A percentile compares a stretch with the other conserved stretches of the same genome.
phyloP scores from a whole-genome alignment of 2,797 vertebrate species.

The Cryptoblepharus egeriae region DNA sequence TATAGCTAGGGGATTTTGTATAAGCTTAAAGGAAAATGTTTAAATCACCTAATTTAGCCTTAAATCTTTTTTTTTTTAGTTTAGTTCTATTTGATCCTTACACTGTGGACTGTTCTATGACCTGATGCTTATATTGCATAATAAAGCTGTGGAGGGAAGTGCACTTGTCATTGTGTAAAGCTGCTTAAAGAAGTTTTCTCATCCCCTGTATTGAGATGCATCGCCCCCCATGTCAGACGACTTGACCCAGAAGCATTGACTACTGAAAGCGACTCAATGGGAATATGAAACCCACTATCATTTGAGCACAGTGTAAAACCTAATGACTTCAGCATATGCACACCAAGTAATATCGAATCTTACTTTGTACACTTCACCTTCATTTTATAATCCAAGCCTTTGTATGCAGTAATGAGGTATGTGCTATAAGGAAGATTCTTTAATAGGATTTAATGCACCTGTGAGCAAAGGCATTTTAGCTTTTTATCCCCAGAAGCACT shows the following conservation, averaged over 20 bases:
- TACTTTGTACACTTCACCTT: slow-evolving; percentile 84
- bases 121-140: slow-evolving; percentile 82
- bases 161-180: slow-evolving; percentile 78
- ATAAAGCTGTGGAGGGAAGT: slow-evolving; percentile 78
- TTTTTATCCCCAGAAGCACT: slow-evolving; percentile 84
- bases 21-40: slow-evolving; percentile 86
- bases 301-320: slow-evolving; percentile 77
- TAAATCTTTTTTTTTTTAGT: slow-evolving; percentile 74
- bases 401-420: slow-evolving; percentile 87
- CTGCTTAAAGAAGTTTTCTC: slow-evolving; percentile 81
- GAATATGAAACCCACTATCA: slow-evolving; percentile 82
- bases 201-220: slow-evolving; percentile 79
- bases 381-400: slow-evolving; percentile 84
- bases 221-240: slow-evolving; percentile 79
- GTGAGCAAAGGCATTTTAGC: slow-evolving; percentile 85
- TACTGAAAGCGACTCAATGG: slow-evolving; percentile 77
- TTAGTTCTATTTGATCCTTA: slow-evolving; percentile 78
- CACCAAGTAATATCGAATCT: slow-evolving; percentile 81
- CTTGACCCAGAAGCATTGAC: slow-evolving; percentile 83
- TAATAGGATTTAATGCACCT: slow-evolving; percentile 89
- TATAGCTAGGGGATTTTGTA: slow-evolving; percentile 84
- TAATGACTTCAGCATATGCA: slow-evolving; percentile 85
- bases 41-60: slow-evolving; percentile 86
- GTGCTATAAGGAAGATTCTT: slow-evolving; percentile 85
- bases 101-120: slow-evolving; percentile 78